Conservation (phyloP, 1,140 invertebrate genomes). For the Onthophagus taurus region DNA sequence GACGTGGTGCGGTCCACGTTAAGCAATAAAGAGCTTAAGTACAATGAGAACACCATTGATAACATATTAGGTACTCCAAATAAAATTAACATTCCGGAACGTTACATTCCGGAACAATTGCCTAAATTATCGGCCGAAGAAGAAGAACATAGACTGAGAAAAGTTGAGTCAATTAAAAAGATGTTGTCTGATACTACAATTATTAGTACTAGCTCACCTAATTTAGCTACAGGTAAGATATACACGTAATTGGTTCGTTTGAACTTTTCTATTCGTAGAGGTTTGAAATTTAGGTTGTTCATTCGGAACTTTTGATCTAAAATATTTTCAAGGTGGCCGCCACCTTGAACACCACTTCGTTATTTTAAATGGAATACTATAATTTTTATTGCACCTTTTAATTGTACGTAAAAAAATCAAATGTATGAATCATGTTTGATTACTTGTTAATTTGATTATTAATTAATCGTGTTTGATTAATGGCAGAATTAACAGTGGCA, state of each 20-base stretch:
- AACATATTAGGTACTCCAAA: conserved; percentile 74
- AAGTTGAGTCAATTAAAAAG: conserved; percentile 84
- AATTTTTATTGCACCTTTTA: no score
- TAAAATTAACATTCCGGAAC: conserved; percentile 84
- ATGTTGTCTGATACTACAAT: conserved; percentile 69
- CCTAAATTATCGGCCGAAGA: conserved; percentile 74
- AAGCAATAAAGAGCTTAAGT: conserved; percentile 50
- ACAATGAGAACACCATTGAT: conserved; percentile 73
- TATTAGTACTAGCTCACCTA: conserved; percentile 29
- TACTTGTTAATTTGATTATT: no score
- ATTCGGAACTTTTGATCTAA: no score
- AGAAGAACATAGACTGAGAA: conserved; percentile 67
- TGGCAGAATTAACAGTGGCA: no score
- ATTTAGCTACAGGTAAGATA: conserved; percentile 34
- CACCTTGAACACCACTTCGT: no score
- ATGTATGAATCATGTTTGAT: no score
- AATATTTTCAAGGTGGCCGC: no score
- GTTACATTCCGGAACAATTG: conserved; percentile 82
- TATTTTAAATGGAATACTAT: no score
- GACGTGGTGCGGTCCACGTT: conserved; percentile 76
- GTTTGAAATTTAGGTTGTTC: no score
- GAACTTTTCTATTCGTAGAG: no score
- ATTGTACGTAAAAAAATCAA: no score
- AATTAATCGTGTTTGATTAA: no score
- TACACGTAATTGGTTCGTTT: neutral